These are phyloP conservation scores for Pyrrhosoma nymphula DNA, from an alignment of 2,888 invertebrate species.

Conservation along the genomic window DNA sequence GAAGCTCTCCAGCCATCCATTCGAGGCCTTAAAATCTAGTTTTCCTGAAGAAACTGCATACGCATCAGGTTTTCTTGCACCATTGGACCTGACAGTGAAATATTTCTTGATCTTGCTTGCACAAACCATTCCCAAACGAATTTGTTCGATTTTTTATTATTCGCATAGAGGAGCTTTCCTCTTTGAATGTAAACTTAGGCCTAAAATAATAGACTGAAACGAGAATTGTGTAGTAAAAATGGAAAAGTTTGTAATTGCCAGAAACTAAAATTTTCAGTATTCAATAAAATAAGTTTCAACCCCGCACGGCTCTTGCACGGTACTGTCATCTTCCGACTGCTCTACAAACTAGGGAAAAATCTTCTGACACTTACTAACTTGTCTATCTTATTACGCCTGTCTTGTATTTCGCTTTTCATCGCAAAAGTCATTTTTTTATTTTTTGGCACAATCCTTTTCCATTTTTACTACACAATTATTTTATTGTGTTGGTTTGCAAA, in stretches of 20 bases:
- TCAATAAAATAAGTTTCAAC: too few relatives aligned
- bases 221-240: neutral
- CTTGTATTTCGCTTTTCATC: neutral
- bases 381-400: too few relatives aligned
- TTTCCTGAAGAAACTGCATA: neutral
- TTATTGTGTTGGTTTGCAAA: too few relatives aligned
- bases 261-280: too few relatives aligned
- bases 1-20: conserved; percentile 53
- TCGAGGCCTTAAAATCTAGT: neutral
- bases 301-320: too few relatives aligned
- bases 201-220: neutral
- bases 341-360: too few relatives aligned
- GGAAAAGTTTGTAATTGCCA: neutral
- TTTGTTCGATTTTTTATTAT: neutral
- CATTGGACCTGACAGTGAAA: neutral
- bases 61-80: neutral
- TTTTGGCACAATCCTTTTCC: neutral
- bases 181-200: neutral
- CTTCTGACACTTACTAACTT: too few relatives aligned
- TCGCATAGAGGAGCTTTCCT: neutral
- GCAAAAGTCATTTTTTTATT: neutral
- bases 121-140: neutral
- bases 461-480: too few relatives aligned
- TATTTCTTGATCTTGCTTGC: neutral
- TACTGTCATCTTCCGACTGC: too few relatives aligned